Evolutionary conservation across 1,140 invertebrate genomes (phyloP), one percentile per base, ranked within the genome.

Genomic region (Cataglyphis hispanica): DNA sequence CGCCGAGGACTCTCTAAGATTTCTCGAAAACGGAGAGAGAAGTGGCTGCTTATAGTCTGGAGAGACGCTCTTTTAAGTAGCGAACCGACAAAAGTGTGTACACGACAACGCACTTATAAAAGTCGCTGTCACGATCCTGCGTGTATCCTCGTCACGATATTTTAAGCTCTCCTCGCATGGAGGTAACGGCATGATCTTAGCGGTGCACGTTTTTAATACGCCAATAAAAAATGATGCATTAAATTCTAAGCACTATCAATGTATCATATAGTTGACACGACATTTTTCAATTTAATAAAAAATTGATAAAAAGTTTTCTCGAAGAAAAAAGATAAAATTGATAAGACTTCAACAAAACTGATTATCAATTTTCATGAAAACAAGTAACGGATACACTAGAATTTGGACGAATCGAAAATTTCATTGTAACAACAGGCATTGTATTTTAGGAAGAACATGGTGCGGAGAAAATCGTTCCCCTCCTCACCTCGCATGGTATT

Each of bases 391-490:
- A 46, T 34, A 64, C 13, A 34, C 11, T 25, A 31, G 37, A 31
- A 37, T n/a, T 7, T 58, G 5, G 7, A 27, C 11, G 25, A 63
- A 50, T 75, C 56, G 53, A 63, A 25, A 27, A 19, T 40, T 64
- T 34, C 27, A 13, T 11, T 60, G 60, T 43, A 22, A 11, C 31
- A 31, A 31, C 37, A 22, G 75, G 19, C 43, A 53, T 67, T 31
- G 31, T 61, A 43, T 80, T 69, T 75, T 53, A 43, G 87, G 50
- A 86, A 77, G 72, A 76, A 64, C n/a, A n/a, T 13, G 37, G 34
- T 34, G 61, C 34, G 37, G 19, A 43, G 50, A 43, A 37, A 22
- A 74, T 70, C 63, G 63, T 69, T 50, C 16, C 46, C 16, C 46
- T 50, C 46, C 43, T 34, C 22, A 10, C 34, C 50, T 37, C 34